phyloP scores from a whole-genome alignment of 2,888 invertebrate species.

The Amphipyra tragopoginis region DNA sequence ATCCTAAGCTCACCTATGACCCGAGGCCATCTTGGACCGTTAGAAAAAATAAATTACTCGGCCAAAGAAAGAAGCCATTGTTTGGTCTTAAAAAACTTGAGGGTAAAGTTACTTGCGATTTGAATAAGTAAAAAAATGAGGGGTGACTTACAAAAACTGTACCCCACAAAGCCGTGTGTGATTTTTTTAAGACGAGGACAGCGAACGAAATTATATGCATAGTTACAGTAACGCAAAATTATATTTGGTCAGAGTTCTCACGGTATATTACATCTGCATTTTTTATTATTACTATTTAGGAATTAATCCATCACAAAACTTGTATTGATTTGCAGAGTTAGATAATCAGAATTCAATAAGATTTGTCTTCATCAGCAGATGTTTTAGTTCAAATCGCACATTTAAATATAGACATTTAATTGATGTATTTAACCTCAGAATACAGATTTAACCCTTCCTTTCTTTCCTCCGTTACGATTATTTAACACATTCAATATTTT shows the following conservation, averaged over 20 bases:
- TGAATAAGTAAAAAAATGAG: conserved; percentile 84
- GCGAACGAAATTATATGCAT: conserved; percentile 76
- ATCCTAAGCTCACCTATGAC: conserved; percentile 86
- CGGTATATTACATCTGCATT: conserved; percentile 63
- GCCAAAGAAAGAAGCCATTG: conserved; percentile 81
- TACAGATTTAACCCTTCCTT: no score
- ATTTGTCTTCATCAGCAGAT: no score
- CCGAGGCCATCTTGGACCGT: conserved; percentile 84
- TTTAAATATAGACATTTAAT: no score
- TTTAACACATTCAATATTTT: no score
- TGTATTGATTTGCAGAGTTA: background rate
- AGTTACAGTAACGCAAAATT: conserved; percentile 77
- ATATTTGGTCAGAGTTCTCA: conserved; percentile 83
- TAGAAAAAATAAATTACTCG: conserved; percentile 82
- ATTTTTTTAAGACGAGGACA: conserved; percentile 84
- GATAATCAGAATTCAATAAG: no score
- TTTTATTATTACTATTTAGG: conserved; percentile 39
- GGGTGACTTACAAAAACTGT: conserved; percentile 81
- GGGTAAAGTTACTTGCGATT: conserved; percentile 83
- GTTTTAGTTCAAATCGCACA: no score
- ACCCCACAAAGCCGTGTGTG: conserved; percentile 70
- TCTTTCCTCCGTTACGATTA: no score
- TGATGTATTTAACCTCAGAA: no score
- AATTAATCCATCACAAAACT: background rate
- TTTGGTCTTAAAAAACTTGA: conserved; percentile 82